Evolutionary conservation across 2,113 vertebrate genomes (phyloP).

Genomic region (Aspidoscelis tigris): DNA sequence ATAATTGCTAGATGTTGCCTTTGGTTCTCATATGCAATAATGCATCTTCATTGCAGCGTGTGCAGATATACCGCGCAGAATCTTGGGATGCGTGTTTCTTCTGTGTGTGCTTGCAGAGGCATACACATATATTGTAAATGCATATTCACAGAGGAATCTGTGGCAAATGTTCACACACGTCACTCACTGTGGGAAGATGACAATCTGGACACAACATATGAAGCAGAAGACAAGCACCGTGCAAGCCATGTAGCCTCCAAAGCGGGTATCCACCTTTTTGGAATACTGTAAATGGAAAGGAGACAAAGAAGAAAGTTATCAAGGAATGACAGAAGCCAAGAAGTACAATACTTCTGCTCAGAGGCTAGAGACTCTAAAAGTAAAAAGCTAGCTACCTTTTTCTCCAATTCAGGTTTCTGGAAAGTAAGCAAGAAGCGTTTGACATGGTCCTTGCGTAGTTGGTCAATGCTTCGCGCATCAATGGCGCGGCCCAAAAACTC

Average conservation of each 20-base stretch:
- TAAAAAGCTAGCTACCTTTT: slow-evolving; percentile 80
- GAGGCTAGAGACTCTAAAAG: neutral
- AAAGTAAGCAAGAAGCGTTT: slow-evolving; percentile 96
- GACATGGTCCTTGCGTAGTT: slow-evolving; percentile 94
- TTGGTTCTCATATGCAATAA: neutral
- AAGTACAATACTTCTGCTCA: no score
- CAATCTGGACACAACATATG: slow-evolving; percentile 93
- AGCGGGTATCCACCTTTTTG: slow-evolving; percentile 93
- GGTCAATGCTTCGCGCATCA: slow-evolving; percentile 94
- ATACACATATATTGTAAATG: neutral
- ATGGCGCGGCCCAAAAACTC: slow-evolving; percentile 95
- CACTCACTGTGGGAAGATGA: slow-evolving; percentile 92
- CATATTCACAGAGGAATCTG: neutral
- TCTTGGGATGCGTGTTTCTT: neutral
- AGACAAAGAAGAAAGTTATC: neutral
- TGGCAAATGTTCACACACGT: neutral
- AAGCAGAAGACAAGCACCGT: slow-evolving; percentile 94
- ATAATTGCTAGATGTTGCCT: neutral
- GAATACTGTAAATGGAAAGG: slow-evolving; percentile 82
- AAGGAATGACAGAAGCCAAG: neutral
- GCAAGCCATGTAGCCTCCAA: slow-evolving; percentile 92
- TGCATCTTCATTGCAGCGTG: neutral
- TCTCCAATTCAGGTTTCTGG: slow-evolving; percentile 92
- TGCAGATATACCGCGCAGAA: neutral
- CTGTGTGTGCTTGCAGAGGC: neutral